Evolutionary conservation across 2,797 vertebrate species (phyloP), one percentile per base, ranked within the genome.

Genomic region (Petrocephalus sullivani): DNA sequence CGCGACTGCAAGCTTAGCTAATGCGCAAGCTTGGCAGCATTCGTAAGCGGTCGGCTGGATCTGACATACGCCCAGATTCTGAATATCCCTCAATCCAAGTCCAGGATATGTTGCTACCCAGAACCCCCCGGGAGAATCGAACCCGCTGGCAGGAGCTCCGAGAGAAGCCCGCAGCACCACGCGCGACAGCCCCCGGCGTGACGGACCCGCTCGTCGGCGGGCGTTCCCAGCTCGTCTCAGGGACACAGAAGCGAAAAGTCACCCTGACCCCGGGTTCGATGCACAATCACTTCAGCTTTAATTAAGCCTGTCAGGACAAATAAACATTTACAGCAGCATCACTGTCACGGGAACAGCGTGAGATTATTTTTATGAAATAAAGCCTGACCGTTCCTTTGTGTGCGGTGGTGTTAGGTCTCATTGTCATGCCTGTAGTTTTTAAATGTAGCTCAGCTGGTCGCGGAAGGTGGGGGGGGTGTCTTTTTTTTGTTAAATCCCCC

Each of bases 271-370:
- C 37, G 2, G 71, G 1, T 78, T 78, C 71, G 6, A 41, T 46
- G 37, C 71, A 78, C 71, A 78, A 78, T 78, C 71, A n/a, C 7
- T 46, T 78, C 71, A 78, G 6, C 37, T 78, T 78, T 78, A 78
- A 78, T 78, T 78, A 78, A 78, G 37, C 37, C 71, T 78, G 71
- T 78, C 71, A n/a, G 71, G 33, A 78, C 71, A 78, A 78, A 41
- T 78, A 78, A 78, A 37, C 37, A 33, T 78, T 78, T 41, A 78
- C 37, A 46, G 37, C 0, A 33, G 71, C 2, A 46, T 78, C 71
- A 78, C 16, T 78, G 71, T 78, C 71, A 46, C 16, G 2, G 71
- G 71, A 78, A 78, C 33, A 46, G 71, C 71, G 6, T 78, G 71
- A 14, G 37, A 78, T 46, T 78, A 46, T 78, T 78, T 78, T 78